Evolutionary conservation across 2,113 vertebrate genomes (phyloP).

Genomic region (Sitta europaea): DNA sequence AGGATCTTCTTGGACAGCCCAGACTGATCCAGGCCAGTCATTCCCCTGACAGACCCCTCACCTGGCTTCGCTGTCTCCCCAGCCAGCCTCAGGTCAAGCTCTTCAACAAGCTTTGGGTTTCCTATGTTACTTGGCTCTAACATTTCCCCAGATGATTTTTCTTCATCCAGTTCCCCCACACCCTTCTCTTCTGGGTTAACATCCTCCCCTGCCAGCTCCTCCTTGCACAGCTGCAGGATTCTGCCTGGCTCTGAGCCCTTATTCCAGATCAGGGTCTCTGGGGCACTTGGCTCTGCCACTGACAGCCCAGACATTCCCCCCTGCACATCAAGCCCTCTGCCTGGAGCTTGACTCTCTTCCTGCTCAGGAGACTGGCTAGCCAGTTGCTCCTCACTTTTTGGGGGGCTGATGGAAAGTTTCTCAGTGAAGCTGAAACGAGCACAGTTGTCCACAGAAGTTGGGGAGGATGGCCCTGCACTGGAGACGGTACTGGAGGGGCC

Average conservation of each 20-base stretch:
- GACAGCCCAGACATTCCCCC: background rate
- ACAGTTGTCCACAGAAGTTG: conserved; percentile 82
- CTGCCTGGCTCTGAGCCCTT: background rate
- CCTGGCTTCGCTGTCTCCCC: background rate
- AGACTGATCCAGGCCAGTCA: background rate
- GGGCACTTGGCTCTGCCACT: background rate
- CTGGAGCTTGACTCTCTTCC: background rate
- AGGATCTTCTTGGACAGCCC: background rate
- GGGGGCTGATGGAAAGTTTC: conserved; percentile 77
- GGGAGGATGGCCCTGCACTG: conserved; percentile 92
- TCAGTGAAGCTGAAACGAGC: conserved; percentile 88
- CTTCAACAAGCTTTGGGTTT: background rate
- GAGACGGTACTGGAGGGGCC: conserved; percentile 94
- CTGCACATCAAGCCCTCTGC: background rate
- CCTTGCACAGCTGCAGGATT: background rate
- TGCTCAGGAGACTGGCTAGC: background rate
- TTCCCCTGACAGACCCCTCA: background rate
- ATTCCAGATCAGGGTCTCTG: background rate
- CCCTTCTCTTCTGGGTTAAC: background rate
- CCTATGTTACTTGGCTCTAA: background rate
- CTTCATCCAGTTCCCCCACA: background rate
- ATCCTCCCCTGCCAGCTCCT: background rate
- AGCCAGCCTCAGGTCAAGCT: background rate
- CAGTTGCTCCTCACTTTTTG: conserved; percentile 77
- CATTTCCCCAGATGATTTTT: background rate